Percentiles rank a stretch among this genome's conserved stretches.
Evolutionary conservation across 2,797 vertebrate species (phyloP).

Genomic region (Gallirallus australis): DNA sequence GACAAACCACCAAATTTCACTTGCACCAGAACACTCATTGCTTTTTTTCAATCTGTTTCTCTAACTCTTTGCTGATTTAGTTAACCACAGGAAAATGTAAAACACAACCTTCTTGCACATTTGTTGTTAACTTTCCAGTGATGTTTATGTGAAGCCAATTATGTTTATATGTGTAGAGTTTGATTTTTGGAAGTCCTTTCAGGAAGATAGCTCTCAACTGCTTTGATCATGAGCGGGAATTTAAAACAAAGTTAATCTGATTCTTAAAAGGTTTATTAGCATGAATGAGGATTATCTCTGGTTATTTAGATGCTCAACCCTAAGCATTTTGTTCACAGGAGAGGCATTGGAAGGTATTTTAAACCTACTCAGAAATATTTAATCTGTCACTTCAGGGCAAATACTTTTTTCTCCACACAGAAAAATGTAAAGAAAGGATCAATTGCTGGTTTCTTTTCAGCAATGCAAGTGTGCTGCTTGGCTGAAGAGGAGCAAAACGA

Average conservation of each 20-base stretch:
- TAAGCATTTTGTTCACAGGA: not conserved
- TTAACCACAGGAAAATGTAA: not conserved
- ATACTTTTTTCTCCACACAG: not conserved
- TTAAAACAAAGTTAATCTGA: constrained; percentile 28
- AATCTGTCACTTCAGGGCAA: not conserved
- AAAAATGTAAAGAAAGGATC: not conserved
- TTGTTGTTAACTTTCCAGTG: not conserved
- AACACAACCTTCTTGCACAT: not conserved
- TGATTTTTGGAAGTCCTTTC: constrained; percentile 12
- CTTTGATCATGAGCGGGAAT: not conserved
- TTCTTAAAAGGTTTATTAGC: not conserved
- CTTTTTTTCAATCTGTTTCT: not conserved
- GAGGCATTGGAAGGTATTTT: not conserved
- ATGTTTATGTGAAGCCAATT: constrained; percentile 6
- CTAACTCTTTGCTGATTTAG: not conserved
- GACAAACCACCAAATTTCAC: not conserved
- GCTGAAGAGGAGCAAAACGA: constrained; percentile 2
- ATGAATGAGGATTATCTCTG: not conserved
- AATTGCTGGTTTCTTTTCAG: not conserved
- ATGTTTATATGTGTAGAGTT: not conserved
- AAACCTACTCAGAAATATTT: not conserved
- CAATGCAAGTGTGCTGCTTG: not conserved
- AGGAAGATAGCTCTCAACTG: not conserved
- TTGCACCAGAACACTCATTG: not conserved
- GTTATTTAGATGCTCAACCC: not conserved